Base-by-base conservation (phyloP, 2,797 vertebrate genomes). In the Salarias fasciatus region DNA sequence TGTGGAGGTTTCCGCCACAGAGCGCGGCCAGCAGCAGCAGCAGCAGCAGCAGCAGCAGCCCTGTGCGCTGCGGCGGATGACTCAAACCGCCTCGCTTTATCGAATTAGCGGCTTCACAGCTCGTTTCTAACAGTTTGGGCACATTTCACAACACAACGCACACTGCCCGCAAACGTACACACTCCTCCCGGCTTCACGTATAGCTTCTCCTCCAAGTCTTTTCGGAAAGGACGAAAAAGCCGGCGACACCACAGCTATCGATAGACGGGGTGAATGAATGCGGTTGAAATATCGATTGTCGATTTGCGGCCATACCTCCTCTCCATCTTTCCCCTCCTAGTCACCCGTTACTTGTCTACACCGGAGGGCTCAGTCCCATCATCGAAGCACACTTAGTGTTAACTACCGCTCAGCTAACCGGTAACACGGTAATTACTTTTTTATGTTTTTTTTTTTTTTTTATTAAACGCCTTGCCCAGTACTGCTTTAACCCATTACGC, bases 241-340 rank as follows among this genome's bases (percentile, higher is more conserved):
- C 13, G 63, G 67, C 75, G 53, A 77, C 78, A 85, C 78, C 64
- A 36, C 71, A 40, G 55, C 85, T 91, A 89, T 86, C 81, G 84
- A 90, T 87, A 76, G 78, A 88, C 69, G 37, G 58, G 74, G 77
- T 86, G 83, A 91, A 90, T 83, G 81, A 89, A 87, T 90, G 88
- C 89, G 87, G 90, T 89, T 89, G 78, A 89, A 83, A 79, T 86
- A 91, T 92, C 86, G 90, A 91, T 91, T 92, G 35, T 85, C 85
- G 77, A 90, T 92, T 84, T 85, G 83, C 80, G 44, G 85, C 81
- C 85, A 78, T 86, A 81, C 68, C 78, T 85, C 79, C 69, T 75
- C 80, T 83, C 71, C 78, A 51, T 80, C 72, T 77, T 69, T 67
- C 8, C 53, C 42, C 48, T 40, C 48, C 46, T 43, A 10, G 41